Evolutionary conservation across 53 echinoderm and acorn worm genomes (phyloP).

Genomic region (Holothuria leucospilota): DNA sequence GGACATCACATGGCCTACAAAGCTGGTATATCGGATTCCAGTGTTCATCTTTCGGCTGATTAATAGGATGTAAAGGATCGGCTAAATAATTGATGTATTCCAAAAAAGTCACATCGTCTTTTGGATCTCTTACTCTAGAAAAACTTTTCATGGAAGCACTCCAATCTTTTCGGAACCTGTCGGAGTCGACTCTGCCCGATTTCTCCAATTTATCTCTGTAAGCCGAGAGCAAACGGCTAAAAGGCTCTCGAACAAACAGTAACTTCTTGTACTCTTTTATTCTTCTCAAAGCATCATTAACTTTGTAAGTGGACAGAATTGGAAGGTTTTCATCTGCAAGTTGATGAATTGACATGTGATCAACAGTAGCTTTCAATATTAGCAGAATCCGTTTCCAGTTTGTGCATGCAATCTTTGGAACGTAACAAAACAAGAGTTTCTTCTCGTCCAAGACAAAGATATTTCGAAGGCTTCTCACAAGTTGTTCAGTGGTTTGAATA

Average conservation of each 20-base stretch:
- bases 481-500: too few relatives aligned
- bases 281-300: not conserved
- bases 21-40: constrained; percentile 5
- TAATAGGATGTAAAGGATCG: not conserved
- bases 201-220: constrained; percentile 3
- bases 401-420: constrained; percentile 18
- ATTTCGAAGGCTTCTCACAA: not conserved
- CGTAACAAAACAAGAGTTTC: constrained; percentile 7
- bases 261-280: not conserved
- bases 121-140: not conserved
- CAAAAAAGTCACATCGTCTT: not conserved
- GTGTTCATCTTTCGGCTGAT: not conserved
- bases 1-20: not conserved
- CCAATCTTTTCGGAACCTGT: not conserved
- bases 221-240: not conserved
- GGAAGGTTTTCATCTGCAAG: not conserved
- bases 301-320: not conserved
- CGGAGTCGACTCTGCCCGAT: not conserved
- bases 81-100: not conserved
- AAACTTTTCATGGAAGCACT: not conserved
- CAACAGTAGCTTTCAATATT: not conserved
- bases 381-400: not conserved
- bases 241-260: constrained; percentile 15
- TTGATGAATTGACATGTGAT: not conserved
- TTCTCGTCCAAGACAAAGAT: not conserved